Evolutionary conservation across 64 coral and sea anemone genomes (phyloP), one percentile per base, ranked within the genome.

Genomic region (Hydrozoanthus tunicans): DNA sequence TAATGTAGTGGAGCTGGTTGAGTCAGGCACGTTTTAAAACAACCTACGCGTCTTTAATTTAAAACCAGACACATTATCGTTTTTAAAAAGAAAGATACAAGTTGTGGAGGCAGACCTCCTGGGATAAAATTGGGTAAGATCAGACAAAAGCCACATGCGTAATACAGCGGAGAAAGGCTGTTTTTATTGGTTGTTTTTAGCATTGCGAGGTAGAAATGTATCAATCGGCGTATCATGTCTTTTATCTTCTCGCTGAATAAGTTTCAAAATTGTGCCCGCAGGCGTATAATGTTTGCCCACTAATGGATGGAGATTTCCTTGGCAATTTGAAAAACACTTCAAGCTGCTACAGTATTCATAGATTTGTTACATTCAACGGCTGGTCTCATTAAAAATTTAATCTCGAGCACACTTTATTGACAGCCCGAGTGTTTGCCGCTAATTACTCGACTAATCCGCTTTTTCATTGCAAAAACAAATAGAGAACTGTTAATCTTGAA

Each of bases 311-410:
- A 66, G 6, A 24, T 84, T 68, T 23, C 51, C 9, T 51, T 51
- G 6, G 43, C 53, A 43, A 43, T 53, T 8, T 59, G 11, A 80
- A 80, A 59, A 27, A 59, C 1, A 10, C n/a, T 11, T 26, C n/a
- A 80, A 60, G 53, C n/a, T 59, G 3, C 58, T 62, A 56, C 10
- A 68, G 43, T 53, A 66, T 43, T 66, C 27, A 66, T 17, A 64
- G 12, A 17, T 83, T 6, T 69, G 17, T 67, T 67, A 70, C 51
- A 5, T 85, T 17, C 62, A 56, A 20, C 32, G 51, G n/a, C 62
- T 55, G 51, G 70, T 9, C 52, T 63, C 51, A 55, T 85, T 70
- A 85, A 85, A 85, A 70, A 85, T 70, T 67, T 69, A 85, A 69
- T 13, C 51, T 85, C 7, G 24, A 11, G 9, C 26, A 66, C 1